Conservation (phyloP, 37 sponge, comb jelly and placozoan genomes). For the Crambe crambe region DNA sequence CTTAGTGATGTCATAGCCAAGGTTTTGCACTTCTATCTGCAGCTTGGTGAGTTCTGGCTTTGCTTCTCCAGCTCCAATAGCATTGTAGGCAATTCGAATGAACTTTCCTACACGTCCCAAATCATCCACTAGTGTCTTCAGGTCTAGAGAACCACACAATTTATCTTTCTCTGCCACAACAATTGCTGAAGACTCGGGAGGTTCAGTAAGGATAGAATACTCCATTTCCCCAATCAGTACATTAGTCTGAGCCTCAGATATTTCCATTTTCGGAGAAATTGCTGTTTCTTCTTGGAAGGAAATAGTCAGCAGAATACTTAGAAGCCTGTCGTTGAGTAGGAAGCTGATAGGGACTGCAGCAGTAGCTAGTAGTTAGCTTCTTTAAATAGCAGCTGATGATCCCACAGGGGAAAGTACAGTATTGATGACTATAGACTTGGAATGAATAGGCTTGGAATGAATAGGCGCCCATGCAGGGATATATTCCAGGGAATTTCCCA, state of each 20-base stretch:
- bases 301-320: too few relatives aligned
- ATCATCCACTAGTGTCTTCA: conserved; percentile 58
- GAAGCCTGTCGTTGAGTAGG: too few relatives aligned
- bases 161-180: conserved; percentile 19
- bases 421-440: too few relatives aligned
- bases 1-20: conserved; percentile 65
- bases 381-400: too few relatives aligned
- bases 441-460: too few relatives aligned
- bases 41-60: conserved; percentile 36
- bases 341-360: too few relatives aligned
- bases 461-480: too few relatives aligned
- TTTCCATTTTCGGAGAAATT: too few relatives aligned
- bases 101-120: conserved; percentile 63
- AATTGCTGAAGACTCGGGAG: not conserved
- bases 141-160: conserved; percentile 41
- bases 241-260: not conserved
- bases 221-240: conserved; percentile 3
- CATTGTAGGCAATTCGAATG: conserved; percentile 63
- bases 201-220: conserved; percentile 1
- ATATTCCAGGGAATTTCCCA: too few relatives aligned
- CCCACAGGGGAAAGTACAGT: too few relatives aligned
- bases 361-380: too few relatives aligned
- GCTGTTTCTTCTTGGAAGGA: too few relatives aligned
- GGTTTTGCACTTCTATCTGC: conserved; percentile 48
- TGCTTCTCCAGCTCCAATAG: conserved; percentile 56